Conservation (phyloP, 2,113 vertebrate genomes). For the Pithys albifrons region DNA sequence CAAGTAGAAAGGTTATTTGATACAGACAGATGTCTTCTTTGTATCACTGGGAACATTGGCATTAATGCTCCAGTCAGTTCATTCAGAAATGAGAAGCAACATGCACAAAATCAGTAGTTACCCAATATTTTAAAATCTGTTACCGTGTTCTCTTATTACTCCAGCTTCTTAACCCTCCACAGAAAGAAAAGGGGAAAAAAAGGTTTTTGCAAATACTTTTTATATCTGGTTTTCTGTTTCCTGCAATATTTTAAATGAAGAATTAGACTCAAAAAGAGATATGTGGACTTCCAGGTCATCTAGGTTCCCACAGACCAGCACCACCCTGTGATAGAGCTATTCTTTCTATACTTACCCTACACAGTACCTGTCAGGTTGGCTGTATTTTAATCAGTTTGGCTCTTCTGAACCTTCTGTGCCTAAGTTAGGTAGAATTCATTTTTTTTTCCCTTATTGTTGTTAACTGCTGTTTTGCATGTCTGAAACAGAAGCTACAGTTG, state of each 20-base stretch:
- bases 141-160: not conserved
- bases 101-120: not conserved
- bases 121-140: not conserved
- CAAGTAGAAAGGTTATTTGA: not conserved
- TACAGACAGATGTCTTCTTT: not conserved
- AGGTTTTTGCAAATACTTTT: not conserved
- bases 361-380: not conserved
- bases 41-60: not conserved
- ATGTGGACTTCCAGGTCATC: rapidly evolving
- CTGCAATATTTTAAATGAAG: not conserved
- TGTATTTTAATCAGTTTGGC: not conserved
- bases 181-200: not conserved
- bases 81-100: not conserved
- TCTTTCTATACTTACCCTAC: not conserved
- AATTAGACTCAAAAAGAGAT: not conserved
- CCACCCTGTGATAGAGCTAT: not conserved
- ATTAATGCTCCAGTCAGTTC: not conserved
- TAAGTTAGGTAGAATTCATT: not conserved
- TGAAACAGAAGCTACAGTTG: not conserved
- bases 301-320: not conserved
- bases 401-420: not conserved
- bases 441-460: not conserved
- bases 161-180: not conserved
- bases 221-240: not conserved
- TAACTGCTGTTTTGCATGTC: not conserved